phyloP scores from a whole-genome alignment of 2,888 invertebrate species.

The Seira musarum region DNA sequence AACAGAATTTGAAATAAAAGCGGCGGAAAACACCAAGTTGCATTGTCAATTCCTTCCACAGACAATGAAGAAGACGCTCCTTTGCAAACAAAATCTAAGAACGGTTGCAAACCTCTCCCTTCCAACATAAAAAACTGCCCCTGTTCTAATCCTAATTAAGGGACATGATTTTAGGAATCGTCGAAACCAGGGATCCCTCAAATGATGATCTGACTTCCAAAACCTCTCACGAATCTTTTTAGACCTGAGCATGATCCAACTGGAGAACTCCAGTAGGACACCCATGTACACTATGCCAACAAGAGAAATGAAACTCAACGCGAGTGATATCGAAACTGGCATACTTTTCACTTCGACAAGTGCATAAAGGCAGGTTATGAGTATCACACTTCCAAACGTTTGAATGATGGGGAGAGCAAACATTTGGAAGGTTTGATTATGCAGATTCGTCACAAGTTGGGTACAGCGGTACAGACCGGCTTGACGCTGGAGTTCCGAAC shows the following conservation, averaged over 20 bases:
- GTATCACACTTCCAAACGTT: neutral
- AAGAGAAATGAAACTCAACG: neutral
- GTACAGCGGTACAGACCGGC: neutral
- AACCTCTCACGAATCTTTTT: neutral
- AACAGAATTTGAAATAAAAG: no score
- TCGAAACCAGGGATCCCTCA: neutral
- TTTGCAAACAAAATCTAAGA: neutral
- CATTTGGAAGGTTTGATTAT: neutral
- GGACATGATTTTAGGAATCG: constrained; percentile 4
- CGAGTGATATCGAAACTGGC: no score
- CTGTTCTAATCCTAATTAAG: neutral
- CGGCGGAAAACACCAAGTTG: no score
- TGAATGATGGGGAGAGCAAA: neutral
- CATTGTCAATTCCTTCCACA: no score
- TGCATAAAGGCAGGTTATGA: neutral
- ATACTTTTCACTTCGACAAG: neutral
- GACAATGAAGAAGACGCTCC: neutral
- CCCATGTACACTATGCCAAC: neutral
- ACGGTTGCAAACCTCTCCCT: neutral
- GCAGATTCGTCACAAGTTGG: neutral
- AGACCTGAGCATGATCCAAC: neutral
- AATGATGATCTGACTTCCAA: neutral
- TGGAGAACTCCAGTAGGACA: neutral
- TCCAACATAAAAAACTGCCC: neutral
- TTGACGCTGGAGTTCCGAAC: neutral